A percentile compares a stretch with the other conserved stretches of the same genome.
Evolutionary conservation across 2,888 invertebrate species (phyloP).

Genomic region (Panopea generosa): DNA sequence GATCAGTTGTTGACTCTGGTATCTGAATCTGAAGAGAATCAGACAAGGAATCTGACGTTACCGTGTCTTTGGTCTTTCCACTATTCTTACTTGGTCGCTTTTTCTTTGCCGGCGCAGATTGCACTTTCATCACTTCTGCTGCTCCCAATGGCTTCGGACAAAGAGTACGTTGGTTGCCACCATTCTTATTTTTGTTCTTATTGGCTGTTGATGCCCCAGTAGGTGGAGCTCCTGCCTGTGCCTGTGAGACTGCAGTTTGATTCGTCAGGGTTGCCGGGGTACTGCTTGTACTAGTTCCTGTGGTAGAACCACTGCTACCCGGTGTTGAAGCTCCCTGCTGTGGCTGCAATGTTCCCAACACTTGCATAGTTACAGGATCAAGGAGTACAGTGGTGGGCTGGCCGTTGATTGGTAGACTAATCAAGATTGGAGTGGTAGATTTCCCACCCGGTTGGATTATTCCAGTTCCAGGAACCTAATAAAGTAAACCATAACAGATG

Average conservation of each 20-base stretch:
- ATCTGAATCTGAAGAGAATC: constrained; percentile 61
- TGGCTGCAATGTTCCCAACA: constrained; percentile 63
- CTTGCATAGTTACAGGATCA: constrained; percentile 76
- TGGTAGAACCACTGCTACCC: background rate
- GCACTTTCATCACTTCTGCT: constrained; percentile 14
- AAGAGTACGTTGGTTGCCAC: constrained; percentile 67
- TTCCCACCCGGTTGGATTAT: constrained; percentile 31
- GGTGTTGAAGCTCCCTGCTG: constrained; percentile 34
- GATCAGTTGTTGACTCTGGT: constrained; percentile 63
- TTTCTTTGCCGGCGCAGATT: constrained; percentile 34
- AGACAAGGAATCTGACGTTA: constrained; percentile 52
- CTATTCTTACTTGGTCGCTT: constrained; percentile 41
- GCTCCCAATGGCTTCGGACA: constrained; percentile 71
- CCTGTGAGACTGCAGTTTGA: constrained; percentile 6
- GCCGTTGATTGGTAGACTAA: constrained; percentile 77
- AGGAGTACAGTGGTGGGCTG: constrained; percentile 77
- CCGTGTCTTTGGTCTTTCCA: constrained; percentile 42
- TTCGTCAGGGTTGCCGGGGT: background rate
- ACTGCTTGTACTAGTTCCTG: constrained; percentile 7
- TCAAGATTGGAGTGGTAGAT: constrained; percentile 76
- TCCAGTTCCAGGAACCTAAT: constrained; percentile 40
- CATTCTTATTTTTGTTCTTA: constrained; percentile 64
- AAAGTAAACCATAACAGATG: too few relatives aligned
- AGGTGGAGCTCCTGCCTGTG: constrained; percentile 17
- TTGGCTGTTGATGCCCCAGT: constrained; percentile 33